Base-by-base conservation (phyloP, 2,113 vertebrate genomes). In the Hemiprocne comata region DNA sequence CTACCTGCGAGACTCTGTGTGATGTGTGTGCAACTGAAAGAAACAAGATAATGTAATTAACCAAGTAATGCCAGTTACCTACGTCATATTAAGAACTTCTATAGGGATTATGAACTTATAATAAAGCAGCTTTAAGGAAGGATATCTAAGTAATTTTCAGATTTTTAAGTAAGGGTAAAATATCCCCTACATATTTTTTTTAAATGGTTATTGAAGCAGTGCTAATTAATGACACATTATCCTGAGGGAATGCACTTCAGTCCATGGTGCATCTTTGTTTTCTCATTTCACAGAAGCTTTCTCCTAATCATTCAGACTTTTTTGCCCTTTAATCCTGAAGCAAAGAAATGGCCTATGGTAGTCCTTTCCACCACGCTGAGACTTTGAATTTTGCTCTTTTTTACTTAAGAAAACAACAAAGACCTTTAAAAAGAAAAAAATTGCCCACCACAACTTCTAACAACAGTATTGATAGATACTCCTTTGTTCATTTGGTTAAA, bases 401-500 rank as follows among this genome's bases (percentile, higher is more conserved):
- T 40, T 26, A 77, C n/a, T 54, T 58, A 58, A 71, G 48, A 38
- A 66, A 87, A 73, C 42, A 85, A 38, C 28, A 70, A 60, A 89
- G 40, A 54, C 19, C 1, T 23, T 34, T 51, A 9, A 11, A 77
- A 28, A 71, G 87, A 42, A 42, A 5, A 46, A 3, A 5, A 6
- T 28, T 48, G 17, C 14, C 25, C 19, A 50, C 20, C 4, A 7
- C 31, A 66, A n/a, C 21, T 74, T 7, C 24, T 54, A 70, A 55
- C 10, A 64, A 3, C 36, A 75, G 3, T 40, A 57, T 5, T 15
- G 11, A 4, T 23, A 55, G 40, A 53, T 6, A 28, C 0, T 2
- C 13, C 8, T 17, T 25, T 25, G 25, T 31, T 75, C 34, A 25
- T 64, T n/a, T 55, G 46, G 17, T 72, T 72, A 80, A 44, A 79